Evolutionary conservation across 1,140 invertebrate genomes (phyloP).

Genomic region (Manduca sexta): DNA sequence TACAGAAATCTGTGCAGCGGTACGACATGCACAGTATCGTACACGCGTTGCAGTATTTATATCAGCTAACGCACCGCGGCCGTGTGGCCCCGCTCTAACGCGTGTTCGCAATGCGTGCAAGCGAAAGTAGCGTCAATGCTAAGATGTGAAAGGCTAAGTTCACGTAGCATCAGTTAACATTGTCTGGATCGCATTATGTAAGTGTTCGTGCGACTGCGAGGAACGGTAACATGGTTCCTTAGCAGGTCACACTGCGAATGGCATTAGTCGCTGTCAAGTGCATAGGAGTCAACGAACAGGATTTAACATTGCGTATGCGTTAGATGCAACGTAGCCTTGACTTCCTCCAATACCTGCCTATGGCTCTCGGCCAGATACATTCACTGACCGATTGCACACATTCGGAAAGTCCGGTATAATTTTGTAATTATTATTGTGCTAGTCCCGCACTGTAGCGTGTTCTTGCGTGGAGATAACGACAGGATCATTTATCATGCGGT

Average conservation of each 20-base stretch:
- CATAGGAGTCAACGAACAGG: conserved; percentile 68
- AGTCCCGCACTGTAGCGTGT: no score
- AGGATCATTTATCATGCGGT: no score
- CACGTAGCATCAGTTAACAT: conserved; percentile 32
- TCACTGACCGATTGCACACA: conserved; percentile 38
- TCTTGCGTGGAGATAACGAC: no score
- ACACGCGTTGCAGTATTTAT: no score
- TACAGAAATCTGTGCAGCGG: no score
- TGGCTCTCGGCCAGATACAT: conserved; percentile 51
- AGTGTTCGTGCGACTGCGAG: conserved; percentile 52
- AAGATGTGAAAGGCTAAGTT: conserved; percentile 35
- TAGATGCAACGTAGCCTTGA: conserved; percentile 53
- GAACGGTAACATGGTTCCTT: conserved; percentile 62
- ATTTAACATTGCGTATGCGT: conserved; percentile 64
- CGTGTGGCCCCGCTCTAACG: no score
- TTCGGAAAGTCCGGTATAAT: conserved; percentile 31
- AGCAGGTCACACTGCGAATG: conserved; percentile 65
- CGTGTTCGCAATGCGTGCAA: conserved; percentile 28
- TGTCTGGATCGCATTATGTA: conserved; percentile 60
- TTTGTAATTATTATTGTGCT: not conserved
- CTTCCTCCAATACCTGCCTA: conserved; percentile 45
- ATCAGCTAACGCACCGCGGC: no score
- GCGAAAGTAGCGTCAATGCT: conserved; percentile 54
- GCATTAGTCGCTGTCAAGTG: conserved; percentile 66
- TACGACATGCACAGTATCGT: no score